These are phyloP conservation scores for Orycteropus afer DNA, from an alignment of 2,113 vertebrate genomes.

Conservation along the genomic window DNA sequence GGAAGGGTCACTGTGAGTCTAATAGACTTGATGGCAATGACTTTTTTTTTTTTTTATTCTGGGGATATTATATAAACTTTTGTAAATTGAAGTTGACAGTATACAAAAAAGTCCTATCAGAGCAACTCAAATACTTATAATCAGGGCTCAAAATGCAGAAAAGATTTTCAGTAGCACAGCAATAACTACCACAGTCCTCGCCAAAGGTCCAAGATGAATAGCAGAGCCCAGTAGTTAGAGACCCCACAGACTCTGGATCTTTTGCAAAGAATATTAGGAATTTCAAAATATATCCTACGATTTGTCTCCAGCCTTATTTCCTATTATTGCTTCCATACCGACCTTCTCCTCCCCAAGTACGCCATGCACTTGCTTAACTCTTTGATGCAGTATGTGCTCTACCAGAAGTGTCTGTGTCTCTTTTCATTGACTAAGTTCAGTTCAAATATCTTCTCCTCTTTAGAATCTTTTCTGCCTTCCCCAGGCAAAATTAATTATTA, in stretches of 20 bases:
- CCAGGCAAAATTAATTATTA: constrained; percentile 13
- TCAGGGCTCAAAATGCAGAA: background rate
- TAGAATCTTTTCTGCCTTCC: background rate
- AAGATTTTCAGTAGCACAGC: background rate
- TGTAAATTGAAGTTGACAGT: background rate
- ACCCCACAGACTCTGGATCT: background rate
- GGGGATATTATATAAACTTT: background rate
- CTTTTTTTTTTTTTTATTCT: too few species aligned
- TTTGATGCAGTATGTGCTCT: background rate
- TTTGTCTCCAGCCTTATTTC: background rate
- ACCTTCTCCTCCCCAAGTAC: background rate
- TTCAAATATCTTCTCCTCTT: background rate
- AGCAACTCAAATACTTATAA: background rate
- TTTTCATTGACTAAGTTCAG: background rate
- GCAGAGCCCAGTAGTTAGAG: background rate
- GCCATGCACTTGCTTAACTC: background rate
- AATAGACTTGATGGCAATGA: too few species aligned
- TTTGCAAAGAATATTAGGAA: background rate
- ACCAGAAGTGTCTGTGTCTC: background rate
- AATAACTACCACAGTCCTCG: background rate
- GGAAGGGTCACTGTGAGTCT: too few species aligned
- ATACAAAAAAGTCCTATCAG: background rate
- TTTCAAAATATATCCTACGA: background rate
- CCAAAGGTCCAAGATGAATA: background rate
- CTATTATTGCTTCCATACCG: background rate